phyloP scores from a whole-genome alignment of 2,113 vertebrate species.

The Pipra filicauda region DNA sequence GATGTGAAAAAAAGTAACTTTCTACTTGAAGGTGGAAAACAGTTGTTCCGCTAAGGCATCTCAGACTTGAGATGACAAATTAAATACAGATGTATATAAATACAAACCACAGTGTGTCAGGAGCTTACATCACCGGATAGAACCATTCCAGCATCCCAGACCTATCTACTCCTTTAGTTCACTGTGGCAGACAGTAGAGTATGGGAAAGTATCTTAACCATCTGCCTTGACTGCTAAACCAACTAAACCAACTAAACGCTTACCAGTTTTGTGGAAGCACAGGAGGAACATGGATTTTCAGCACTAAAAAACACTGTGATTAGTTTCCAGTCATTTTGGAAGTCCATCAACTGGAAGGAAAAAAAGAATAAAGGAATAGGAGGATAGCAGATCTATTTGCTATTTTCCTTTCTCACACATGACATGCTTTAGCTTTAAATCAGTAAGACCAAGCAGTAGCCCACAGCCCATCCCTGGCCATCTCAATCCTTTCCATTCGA shows the following conservation, averaged over 20 bases:
- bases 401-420: not conserved
- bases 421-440: not conserved
- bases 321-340: slow-evolving; percentile 91
- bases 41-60: not conserved
- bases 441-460: not conserved
- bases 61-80: not conserved
- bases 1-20: not conserved
- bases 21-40: not conserved
- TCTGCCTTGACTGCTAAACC: not conserved
- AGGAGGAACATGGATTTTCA: slow-evolving; percentile 79
- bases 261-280: slow-evolving; percentile 54
- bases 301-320: slow-evolving; percentile 88
- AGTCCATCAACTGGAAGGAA: slow-evolving; percentile 78
- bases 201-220: not conserved
- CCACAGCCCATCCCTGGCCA: not conserved
- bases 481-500: not conserved
- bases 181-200: not conserved
- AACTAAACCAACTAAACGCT: not conserved
- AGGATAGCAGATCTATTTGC: not conserved
- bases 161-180: not conserved
- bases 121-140: not conserved
- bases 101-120: not conserved
- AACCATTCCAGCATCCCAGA: not conserved
- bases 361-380: not conserved
- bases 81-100: not conserved